Evolutionary conservation across 2,888 invertebrate species (phyloP).

Genomic region (Apamea anceps): DNA sequence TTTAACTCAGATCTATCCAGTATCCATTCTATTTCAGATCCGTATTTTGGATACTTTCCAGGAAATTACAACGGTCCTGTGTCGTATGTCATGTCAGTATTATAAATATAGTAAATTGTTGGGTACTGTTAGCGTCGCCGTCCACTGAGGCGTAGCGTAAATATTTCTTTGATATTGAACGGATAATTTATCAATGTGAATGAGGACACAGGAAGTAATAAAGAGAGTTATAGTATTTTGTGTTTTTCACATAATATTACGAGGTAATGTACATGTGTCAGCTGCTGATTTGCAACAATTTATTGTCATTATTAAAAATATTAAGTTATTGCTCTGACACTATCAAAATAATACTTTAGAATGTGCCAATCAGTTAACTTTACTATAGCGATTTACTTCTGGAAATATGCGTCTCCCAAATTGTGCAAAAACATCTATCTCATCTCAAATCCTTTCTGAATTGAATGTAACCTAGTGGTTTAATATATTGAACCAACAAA

Average conservation of each 20-base stretch:
- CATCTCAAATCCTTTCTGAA: not conserved
- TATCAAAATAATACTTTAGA: not conserved
- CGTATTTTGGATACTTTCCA: conserved; percentile 69
- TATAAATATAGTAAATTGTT: conserved; percentile 69
- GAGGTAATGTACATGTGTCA: conserved; percentile 14
- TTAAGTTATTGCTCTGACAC: not conserved
- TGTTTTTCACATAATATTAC: conserved; percentile 29
- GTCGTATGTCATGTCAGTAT: conserved; percentile 68
- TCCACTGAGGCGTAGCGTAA: conserved; percentile 59
- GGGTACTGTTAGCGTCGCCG: conserved; percentile 47
- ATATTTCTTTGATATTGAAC: conserved; percentile 60
- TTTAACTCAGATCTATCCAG: conserved; percentile 41
- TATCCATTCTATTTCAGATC: conserved; percentile 62
- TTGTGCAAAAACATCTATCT: too few relatives aligned
- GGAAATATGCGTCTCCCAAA: too few relatives aligned
- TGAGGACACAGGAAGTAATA: conserved; percentile 57
- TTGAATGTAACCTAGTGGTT: not conserved
- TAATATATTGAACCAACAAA: too few relatives aligned
- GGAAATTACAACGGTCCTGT: conserved; percentile 61
- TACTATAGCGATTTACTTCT: too few relatives aligned
- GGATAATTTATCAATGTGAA: conserved; percentile 51
- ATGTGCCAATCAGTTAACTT: not conserved
- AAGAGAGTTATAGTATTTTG: conserved; percentile 30
- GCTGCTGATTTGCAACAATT: too few relatives aligned
- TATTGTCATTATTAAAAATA: not conserved